Conservation (phyloP, 2,113 vertebrate species). For the Nibea albiflora region DNA sequence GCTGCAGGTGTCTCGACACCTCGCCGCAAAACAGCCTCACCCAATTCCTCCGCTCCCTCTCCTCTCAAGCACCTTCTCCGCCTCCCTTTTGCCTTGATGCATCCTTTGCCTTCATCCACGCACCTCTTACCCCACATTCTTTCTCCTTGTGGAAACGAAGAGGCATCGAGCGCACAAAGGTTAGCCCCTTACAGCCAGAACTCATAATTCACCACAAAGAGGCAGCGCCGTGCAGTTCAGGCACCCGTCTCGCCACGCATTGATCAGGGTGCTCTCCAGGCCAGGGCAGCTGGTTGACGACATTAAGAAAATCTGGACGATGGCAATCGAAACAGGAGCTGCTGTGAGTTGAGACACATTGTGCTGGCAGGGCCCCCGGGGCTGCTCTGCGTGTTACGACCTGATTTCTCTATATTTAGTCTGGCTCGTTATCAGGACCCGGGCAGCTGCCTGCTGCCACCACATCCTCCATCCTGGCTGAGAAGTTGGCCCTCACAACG, state of each 20-base stretch:
- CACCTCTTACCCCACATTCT: slow-evolving; percentile 24
- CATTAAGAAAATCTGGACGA: slow-evolving; percentile 41
- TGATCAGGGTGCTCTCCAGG: slow-evolving; percentile 43
- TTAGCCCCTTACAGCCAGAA: slow-evolving; percentile 12
- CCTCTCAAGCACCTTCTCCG: background rate
- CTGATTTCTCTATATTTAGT: slow-evolving; percentile 65
- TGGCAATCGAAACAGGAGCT: slow-evolving; percentile 48
- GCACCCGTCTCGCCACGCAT: slow-evolving; percentile 41
- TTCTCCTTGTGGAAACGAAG: background rate
- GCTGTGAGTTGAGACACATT: slow-evolving; percentile 52
- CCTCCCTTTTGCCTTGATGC: slow-evolving; percentile 29
- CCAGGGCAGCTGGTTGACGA: slow-evolving; percentile 55
- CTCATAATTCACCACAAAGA: slow-evolving; percentile 45
- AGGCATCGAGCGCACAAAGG: background rate
- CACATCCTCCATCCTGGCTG: slow-evolving; percentile 5
- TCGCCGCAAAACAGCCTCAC: slow-evolving; percentile 31
- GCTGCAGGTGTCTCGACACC: slow-evolving; percentile 63
- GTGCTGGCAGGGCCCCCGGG: slow-evolving; percentile 4
- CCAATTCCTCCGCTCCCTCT: slow-evolving; percentile 20
- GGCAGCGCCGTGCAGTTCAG: slow-evolving; percentile 19
- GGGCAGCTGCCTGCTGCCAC: slow-evolving; percentile 37
- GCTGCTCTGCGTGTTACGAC: slow-evolving; percentile 39
- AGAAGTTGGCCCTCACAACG: background rate
- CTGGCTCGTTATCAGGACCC: slow-evolving; percentile 37
- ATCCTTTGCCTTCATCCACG: slow-evolving; percentile 40